Evolutionary conservation across 2,888 invertebrate species (phyloP), one percentile per base, ranked within the genome.

Genomic region (Andrena bucephala): DNA sequence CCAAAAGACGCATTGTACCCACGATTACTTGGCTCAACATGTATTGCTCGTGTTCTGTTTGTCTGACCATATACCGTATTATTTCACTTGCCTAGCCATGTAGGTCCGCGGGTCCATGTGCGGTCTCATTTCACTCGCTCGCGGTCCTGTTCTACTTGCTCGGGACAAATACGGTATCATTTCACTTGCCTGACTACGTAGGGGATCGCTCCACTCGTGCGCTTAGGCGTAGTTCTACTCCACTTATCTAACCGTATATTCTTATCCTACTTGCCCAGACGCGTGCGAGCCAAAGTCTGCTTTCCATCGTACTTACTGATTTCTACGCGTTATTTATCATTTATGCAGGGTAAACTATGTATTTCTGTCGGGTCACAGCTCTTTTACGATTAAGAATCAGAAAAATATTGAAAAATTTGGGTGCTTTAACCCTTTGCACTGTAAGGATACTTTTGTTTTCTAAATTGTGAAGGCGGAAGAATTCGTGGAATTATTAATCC

Each of bases 81-180:
- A 67, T 52, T 52, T 54, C 24, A n/a, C 31, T 60, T 54, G 13
- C 31, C n/a, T 20, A 24, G 57, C 27, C 10, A 57, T 24, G 27
- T 57, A 27, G 24, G 10, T 10, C 10, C 57, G 10, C 24, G 3
- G 31, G 13, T 31, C 33, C 24, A 48, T 27, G 48, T 8, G n/a
- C 7, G 20, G 16, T 10, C 48, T 62, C 62, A 20, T 62, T 24
- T 71, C 36, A 24, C 16, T 62, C 50, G 16, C 29, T 71, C 13
- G 27, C 20, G 16, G 36, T 36, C 27, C 62, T 10, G 31, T 76
- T 54, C 76, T 62, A 70, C 62, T 69, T 65, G 48, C 10, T 5
- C 16, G 42, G 20, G 70, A 62, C 62, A 63, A 54, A 76, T 68
- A 48, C 54, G 63, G 24, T 36, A 63, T 68, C 63, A 42, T 68